Conservation (phyloP, 2,113 vertebrate species). For the Eupsittula cactorum region DNA sequence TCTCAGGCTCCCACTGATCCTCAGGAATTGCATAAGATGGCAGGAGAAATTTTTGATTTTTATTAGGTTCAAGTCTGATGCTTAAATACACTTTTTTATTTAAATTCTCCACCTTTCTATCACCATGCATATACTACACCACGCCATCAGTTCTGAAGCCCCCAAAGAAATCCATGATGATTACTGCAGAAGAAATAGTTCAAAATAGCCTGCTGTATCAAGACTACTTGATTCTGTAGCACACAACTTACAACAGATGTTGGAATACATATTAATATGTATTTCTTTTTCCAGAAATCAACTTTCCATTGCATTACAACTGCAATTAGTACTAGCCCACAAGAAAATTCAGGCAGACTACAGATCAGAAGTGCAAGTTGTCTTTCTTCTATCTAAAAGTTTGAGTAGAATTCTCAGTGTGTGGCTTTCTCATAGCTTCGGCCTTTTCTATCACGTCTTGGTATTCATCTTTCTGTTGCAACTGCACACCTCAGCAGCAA, state of each 20-base stretch:
- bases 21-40: not conserved
- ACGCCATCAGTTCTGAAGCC: not conserved
- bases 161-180: not conserved
- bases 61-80: not conserved
- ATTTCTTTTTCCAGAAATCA: not conserved
- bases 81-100: not conserved
- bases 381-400: not conserved
- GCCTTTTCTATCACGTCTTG: not conserved
- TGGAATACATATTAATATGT: not conserved
- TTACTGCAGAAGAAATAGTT: not conserved
- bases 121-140: too few relatives aligned
- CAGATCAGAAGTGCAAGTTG: not conserved
- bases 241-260: not conserved
- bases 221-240: not conserved
- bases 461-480: not conserved
- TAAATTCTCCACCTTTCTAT: not conserved
- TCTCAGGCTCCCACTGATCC: not conserved
- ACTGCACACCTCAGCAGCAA: not conserved
- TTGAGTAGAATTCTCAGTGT: not conserved
- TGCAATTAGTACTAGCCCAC: not conserved
- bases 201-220: not conserved
- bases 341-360: not conserved
- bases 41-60: not conserved
- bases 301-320: not conserved
- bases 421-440: not conserved